Percentiles rank a stretch among this genome's conserved stretches.
These are phyloP conservation scores for Cryptotis parvus DNA, from an alignment of 2,113 vertebrate genomes.

Conservation along the genomic window DNA sequence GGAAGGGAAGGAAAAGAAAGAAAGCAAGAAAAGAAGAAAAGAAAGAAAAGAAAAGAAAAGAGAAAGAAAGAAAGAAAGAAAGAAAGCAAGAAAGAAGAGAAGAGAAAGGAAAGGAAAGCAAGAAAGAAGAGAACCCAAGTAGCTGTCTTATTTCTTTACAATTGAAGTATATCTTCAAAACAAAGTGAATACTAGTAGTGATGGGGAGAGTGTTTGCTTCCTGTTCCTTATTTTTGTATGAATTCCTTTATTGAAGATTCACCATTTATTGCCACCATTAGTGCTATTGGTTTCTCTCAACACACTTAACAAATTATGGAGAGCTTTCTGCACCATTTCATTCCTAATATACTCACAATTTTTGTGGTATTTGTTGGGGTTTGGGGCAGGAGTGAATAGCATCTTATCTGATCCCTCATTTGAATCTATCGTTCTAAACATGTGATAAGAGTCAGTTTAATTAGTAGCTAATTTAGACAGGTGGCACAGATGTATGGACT, in stretches of 20 bases:
- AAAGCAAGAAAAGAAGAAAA: no score
- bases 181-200: not conserved
- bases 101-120: not conserved
- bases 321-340: not conserved
- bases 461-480: not conserved
- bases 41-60: no score
- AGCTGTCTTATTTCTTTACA: not conserved
- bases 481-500: not conserved
- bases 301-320: not conserved
- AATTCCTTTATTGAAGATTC: not conserved
- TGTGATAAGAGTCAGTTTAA: not conserved
- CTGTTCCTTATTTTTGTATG: not conserved
- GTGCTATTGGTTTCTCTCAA: not conserved
- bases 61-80: no score
- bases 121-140: no score
- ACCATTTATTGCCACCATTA: not conserved
- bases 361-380: not conserved
- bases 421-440: conserved; percentile 12
- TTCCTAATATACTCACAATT: not conserved
- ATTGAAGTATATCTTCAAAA: not conserved
- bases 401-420: not conserved
- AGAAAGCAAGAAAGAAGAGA: no score
- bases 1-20: no score
- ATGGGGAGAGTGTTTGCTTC: not conserved
- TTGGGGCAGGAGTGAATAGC: not conserved